Conservation (phyloP, 2,888 invertebrate species). For the Nephrotoma guestfalica region DNA sequence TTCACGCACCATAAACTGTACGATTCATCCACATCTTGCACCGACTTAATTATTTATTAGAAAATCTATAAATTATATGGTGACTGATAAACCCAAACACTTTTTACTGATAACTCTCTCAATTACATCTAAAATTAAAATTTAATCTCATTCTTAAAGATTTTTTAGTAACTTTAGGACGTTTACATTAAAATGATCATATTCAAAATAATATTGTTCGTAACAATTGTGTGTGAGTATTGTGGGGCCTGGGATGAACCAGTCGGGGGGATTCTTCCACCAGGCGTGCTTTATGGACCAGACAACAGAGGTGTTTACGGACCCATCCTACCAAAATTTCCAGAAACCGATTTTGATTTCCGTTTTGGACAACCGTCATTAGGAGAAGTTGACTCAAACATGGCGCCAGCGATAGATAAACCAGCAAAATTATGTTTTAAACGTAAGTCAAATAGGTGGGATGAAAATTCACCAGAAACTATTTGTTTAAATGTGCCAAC, state of each 20-base stretch:
- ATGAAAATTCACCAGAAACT: neutral
- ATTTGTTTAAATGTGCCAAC: neutral
- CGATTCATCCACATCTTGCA: too few species aligned
- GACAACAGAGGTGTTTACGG: neutral
- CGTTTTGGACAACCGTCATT: neutral
- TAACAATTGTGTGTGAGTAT: neutral
- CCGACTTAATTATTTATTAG: too few species aligned
- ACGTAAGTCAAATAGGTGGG: neutral
- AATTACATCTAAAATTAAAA: neutral
- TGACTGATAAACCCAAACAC: neutral
- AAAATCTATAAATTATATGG: too few species aligned
- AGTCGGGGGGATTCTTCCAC: neutral
- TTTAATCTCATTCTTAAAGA: neutral
- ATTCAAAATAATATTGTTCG: neutral
- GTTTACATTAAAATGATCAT: neutral
- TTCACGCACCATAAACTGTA: too few species aligned
- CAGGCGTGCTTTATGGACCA: too few species aligned
- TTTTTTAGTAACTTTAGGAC: neutral
- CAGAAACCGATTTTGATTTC: neutral
- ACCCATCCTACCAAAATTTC: neutral
- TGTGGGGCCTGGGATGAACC: neutral
- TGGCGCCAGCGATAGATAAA: neutral
- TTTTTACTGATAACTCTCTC: neutral
- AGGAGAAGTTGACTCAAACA: neutral
- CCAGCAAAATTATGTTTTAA: neutral